Conservation (phyloP, 2,888 invertebrate species). For the Drepana falcataria region DNA sequence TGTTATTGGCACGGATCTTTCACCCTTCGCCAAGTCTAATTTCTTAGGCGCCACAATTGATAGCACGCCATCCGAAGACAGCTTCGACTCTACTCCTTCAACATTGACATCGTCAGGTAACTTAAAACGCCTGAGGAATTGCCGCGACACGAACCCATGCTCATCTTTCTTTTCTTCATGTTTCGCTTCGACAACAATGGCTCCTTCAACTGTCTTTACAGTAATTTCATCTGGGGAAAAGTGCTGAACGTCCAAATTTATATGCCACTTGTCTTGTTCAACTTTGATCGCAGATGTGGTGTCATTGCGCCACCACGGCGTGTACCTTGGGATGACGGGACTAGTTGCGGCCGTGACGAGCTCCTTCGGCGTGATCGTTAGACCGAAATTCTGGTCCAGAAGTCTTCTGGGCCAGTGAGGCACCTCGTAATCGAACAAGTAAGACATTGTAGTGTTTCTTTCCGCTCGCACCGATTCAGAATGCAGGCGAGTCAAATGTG, state of each 20-base stretch:
- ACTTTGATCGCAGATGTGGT: slow-evolving; percentile 69
- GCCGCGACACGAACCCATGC: slow-evolving; percentile 85
- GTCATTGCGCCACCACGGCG: slow-evolving; percentile 60
- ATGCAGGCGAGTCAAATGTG: slow-evolving; percentile 4
- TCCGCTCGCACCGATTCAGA: neutral
- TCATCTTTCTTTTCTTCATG: slow-evolving; percentile 88
- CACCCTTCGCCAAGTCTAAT: slow-evolving; percentile 46
- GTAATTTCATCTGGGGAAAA: slow-evolving; percentile 87
- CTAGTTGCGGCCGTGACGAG: slow-evolving; percentile 41
- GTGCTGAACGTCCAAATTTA: slow-evolving; percentile 86
- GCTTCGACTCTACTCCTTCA: slow-evolving; percentile 83
- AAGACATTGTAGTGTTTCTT: slow-evolving; percentile 43
- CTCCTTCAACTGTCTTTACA: slow-evolving; percentile 84
- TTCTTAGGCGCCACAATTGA: slow-evolving; percentile 81
- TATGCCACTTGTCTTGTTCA: slow-evolving; percentile 80
- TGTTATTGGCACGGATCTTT: slow-evolving; percentile 77
- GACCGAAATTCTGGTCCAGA: slow-evolving; percentile 64
- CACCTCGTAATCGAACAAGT: slow-evolving; percentile 52
- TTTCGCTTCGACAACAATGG: slow-evolving; percentile 85
- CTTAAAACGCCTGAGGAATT: slow-evolving; percentile 83
- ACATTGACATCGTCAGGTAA: slow-evolving; percentile 85
- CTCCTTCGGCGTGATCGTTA: slow-evolving; percentile 62
- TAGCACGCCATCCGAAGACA: slow-evolving; percentile 88
- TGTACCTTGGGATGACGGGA: slow-evolving; percentile 39
- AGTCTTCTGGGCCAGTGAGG: slow-evolving; percentile 59